A percentile compares a stretch with the other conserved stretches of the same genome.
Evolutionary conservation across 1,140 invertebrate genomes (phyloP).

Genomic region (Steinernema khuongi): DNA sequence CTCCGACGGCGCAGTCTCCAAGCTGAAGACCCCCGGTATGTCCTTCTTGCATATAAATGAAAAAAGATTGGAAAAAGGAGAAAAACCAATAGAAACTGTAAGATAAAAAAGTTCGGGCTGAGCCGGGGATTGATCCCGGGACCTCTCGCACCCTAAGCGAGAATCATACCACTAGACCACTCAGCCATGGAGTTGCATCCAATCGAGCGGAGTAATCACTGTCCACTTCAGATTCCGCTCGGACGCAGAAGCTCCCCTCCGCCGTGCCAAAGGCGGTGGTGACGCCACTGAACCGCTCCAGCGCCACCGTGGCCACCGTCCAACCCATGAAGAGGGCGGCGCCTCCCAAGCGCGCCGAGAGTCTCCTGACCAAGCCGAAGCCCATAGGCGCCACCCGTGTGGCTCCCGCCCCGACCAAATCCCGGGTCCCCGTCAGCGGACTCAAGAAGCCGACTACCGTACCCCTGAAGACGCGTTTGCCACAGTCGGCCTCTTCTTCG

Average conservation of each 20-base stretch:
- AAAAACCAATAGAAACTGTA: too few species aligned
- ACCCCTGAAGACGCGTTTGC: not conserved
- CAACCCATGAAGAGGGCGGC: not conserved
- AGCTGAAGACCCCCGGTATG: not conserved
- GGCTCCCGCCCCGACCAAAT: not conserved
- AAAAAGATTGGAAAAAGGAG: too few species aligned
- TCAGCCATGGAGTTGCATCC: too few species aligned
- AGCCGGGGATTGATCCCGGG: too few species aligned
- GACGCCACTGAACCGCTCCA: not conserved
- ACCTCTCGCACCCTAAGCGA: too few species aligned
- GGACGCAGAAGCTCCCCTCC: not conserved
- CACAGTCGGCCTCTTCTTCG: not conserved
- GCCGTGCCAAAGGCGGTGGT: not conserved
- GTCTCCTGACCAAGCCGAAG: not conserved
- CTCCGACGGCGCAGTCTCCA: not conserved
- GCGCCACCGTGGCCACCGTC: not conserved
- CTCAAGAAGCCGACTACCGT: constrained; percentile 10
- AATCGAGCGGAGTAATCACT: too few species aligned
- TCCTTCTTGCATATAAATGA: too few species aligned
- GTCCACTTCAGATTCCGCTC: too few species aligned
- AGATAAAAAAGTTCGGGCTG: too few species aligned
- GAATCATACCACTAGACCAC: too few species aligned
- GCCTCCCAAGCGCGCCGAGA: not conserved
- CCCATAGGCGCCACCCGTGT: not conserved
- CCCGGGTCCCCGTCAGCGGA: not conserved